phyloP scores from a whole-genome alignment of 2,888 invertebrate species.

The Julus scanicus region DNA sequence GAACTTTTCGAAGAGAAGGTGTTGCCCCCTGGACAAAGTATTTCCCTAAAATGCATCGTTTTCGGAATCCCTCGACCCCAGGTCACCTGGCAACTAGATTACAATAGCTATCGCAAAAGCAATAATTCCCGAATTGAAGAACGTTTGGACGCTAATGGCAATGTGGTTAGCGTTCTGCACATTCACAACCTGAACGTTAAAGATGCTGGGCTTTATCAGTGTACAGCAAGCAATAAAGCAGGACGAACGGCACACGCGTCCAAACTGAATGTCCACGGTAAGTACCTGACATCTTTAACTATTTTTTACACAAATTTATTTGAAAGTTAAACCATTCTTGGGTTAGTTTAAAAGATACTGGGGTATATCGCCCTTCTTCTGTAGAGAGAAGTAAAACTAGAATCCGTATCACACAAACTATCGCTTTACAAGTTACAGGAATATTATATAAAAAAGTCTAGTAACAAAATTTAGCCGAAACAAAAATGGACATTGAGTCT shows the following conservation, averaged over 20 bases:
- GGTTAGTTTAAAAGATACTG: too few relatives aligned
- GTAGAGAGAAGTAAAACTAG: too few relatives aligned
- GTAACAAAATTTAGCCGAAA: neutral
- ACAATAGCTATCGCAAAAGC: slow-evolving; percentile 68
- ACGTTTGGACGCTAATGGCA: slow-evolving; percentile 79
- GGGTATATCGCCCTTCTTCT: too few relatives aligned
- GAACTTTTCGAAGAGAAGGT: slow-evolving; percentile 84
- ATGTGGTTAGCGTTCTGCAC: slow-evolving; percentile 85
- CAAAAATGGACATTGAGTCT: neutral
- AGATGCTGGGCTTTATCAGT: slow-evolving; percentile 83
- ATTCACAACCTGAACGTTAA: slow-evolving; percentile 81
- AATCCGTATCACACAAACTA: too few relatives aligned
- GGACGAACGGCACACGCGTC: slow-evolving; percentile 79
- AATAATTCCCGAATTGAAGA: slow-evolving; percentile 71
- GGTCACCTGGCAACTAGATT: slow-evolving; percentile 62
- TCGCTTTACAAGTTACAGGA: too few relatives aligned
- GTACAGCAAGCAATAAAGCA: slow-evolving; percentile 79
- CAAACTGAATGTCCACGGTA: slow-evolving; percentile 83
- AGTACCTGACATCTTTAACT: too few relatives aligned
- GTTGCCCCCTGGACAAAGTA: slow-evolving; percentile 79
- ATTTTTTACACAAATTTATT: too few relatives aligned
- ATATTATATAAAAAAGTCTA: too few relatives aligned
- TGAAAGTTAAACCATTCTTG: too few relatives aligned
- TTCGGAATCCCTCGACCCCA: slow-evolving; percentile 65
- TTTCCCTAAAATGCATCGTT: slow-evolving; percentile 76